Base-by-base conservation (phyloP, 2,113 vertebrate genomes). In the Vidua macroura region DNA sequence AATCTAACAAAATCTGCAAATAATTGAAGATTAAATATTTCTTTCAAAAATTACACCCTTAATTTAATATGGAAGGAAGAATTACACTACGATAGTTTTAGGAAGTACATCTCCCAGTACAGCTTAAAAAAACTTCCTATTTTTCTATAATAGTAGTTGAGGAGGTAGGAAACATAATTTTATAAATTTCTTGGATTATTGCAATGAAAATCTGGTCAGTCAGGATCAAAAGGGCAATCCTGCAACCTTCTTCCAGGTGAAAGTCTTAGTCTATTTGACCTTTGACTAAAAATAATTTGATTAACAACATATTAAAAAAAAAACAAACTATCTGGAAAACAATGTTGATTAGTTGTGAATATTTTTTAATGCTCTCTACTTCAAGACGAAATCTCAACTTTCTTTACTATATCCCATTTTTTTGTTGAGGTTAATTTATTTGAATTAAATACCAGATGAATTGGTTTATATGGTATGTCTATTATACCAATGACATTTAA, bases 401-500 rank as follows among this genome's bases (percentile, higher is more conserved):
- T 94, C 95, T 37, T 49, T 90, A 81, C 31, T 28, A 43, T 41
- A 74, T 43, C 8, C 49, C 22, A 17, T 70, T 72, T 90, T 90
- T 88, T 83, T 2, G 49, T 88, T 63, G 7, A 76, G 52, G 69
- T 51, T 44, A 77, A 88, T 91, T 89, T 81, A 79, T 53, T 77
- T 51, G 35, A 86, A 85, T 56, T 88, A 95, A 93, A 37, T 79
- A 86, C 27, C 68, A 91, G 64, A 75, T 79, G 15, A 96, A 83
- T 55, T 75, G 18, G 27, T 76, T 76, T 80, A 78, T 83, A 73
- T 15, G 64, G 62, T 92, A 46, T 59, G 52, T 93, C 66, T 91
- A 41, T 86, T 89, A 82, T 24, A 90, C 28, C 68, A 81, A 43
- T 60, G 76, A 83, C 72, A 91, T 90, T 83, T 86, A 93, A 89